Conservation (phyloP, 2,888 invertebrate genomes). For the Synanthedon tipuliformis region DNA sequence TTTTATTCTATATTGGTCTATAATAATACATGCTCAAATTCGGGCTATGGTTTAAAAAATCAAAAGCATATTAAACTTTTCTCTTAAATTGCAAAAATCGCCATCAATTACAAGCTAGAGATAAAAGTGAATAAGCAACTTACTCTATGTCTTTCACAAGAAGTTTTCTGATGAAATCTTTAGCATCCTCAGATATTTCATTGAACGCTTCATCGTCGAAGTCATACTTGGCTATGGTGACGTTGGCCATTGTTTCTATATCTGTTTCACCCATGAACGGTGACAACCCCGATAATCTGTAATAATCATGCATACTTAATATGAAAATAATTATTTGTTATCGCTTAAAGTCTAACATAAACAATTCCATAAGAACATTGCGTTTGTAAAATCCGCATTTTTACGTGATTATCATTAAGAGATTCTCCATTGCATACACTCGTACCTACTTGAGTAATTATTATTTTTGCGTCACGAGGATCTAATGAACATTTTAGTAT, state of each 20-base stretch:
- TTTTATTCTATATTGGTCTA: constrained; percentile 5
- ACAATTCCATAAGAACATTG: too few relatives aligned
- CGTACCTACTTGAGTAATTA: too few relatives aligned
- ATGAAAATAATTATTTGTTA: too few relatives aligned
- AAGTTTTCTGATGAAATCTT: constrained; percentile 94
- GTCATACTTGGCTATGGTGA: constrained; percentile 96
- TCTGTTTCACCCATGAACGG: constrained; percentile 99
- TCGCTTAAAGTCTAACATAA: too few relatives aligned
- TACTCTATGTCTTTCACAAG: constrained; percentile 93
- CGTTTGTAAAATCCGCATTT: too few relatives aligned
- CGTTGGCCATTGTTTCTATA: constrained; percentile 98
- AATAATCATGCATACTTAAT: constrained; percentile 11
- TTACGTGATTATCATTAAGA: too few relatives aligned
- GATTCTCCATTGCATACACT: too few relatives aligned
- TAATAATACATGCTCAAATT: too few relatives aligned
- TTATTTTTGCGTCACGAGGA: too few relatives aligned
- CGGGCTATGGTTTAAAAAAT: not conserved
- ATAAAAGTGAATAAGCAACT: constrained; percentile 46
- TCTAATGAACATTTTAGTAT: too few relatives aligned
- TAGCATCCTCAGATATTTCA: constrained; percentile 93
- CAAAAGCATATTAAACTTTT: not conserved
- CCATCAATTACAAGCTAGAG: not conserved
- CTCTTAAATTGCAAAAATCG: not conserved
- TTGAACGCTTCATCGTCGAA: constrained; percentile 97
- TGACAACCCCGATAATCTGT: constrained; percentile 92